Evolutionary conservation across 92 coral and sea anemone genomes (phyloP).

Genomic region (Porites evermanni): DNA sequence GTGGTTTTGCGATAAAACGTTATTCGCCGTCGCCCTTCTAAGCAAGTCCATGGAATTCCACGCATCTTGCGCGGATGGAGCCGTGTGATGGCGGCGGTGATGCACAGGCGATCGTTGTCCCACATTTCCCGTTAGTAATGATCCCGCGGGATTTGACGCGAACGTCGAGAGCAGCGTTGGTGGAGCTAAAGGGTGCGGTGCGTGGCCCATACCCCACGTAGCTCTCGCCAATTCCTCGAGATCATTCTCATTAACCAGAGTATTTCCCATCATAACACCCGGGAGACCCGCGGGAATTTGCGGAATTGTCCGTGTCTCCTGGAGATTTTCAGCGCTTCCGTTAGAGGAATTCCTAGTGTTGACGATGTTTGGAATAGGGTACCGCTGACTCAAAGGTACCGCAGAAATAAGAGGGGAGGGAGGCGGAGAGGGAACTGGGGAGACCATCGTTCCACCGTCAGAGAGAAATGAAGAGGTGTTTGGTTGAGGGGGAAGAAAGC

Average conservation of each 20-base stretch:
- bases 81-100: slow-evolving; percentile 97
- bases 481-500: slow-evolving; percentile 56
- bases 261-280: slow-evolving; percentile 42
- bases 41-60: slow-evolving; percentile 91
- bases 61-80: slow-evolving; percentile 85
- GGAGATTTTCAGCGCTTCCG: slow-evolving; percentile 42
- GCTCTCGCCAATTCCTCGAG: slow-evolving; percentile 62
- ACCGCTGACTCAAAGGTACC: slow-evolving; percentile 78
- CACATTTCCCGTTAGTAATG: slow-evolving; percentile 54
- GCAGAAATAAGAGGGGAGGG: slow-evolving; percentile 79
- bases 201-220: slow-evolving; percentile 65
- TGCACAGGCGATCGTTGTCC: slow-evolving; percentile 72
- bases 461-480: slow-evolving; percentile 61
- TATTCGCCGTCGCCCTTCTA: slow-evolving; percentile 90
- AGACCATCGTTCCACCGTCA: slow-evolving; percentile 64
- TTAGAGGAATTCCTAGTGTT: slow-evolving; percentile 25
- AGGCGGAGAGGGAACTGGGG: slow-evolving; percentile 80
- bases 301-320: slow-evolving; percentile 50
- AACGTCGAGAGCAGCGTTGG: slow-evolving; percentile 75
- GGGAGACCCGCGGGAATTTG: slow-evolving; percentile 9
- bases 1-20: slow-evolving; percentile 79
- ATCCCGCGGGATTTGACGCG: slow-evolving; percentile 69
- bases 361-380: slow-evolving; percentile 64
- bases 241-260: slow-evolving; percentile 71
- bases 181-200: slow-evolving; percentile 65